Conservation (phyloP, 2,888 invertebrate genomes). For the Athripsodes cinereus region DNA sequence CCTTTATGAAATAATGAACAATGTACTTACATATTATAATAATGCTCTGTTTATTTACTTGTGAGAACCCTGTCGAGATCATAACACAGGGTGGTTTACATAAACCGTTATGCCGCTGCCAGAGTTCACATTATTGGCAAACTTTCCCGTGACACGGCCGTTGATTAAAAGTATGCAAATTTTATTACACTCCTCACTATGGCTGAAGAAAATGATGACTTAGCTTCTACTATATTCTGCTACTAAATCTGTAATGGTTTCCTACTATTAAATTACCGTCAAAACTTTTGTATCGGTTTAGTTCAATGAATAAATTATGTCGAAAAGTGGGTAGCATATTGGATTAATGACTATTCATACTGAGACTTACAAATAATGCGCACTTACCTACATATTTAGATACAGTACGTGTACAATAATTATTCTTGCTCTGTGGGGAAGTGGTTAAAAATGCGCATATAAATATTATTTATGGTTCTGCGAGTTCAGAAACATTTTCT, state of each 20-base stretch:
- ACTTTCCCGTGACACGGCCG: slow-evolving; percentile 54
- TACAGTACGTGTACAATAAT: too few species aligned
- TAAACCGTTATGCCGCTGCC: slow-evolving; percentile 29
- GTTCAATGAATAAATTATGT: slow-evolving; percentile 1
- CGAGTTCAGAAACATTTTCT: too few species aligned
- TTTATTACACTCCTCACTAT: slow-evolving; percentile 42
- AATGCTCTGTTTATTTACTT: not conserved
- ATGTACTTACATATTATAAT: too few species aligned
- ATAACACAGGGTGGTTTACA: slow-evolving; percentile 31
- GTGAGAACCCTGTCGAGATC: slow-evolving; percentile 14
- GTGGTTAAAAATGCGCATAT: too few species aligned
- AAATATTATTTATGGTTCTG: too few species aligned
- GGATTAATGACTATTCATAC: not conserved
- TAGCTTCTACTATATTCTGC: not conserved
- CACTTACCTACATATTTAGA: too few species aligned
- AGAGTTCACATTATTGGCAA: slow-evolving; percentile 47
- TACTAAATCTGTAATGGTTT: slow-evolving; percentile 18
- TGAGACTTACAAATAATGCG: too few species aligned
- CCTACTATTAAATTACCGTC: slow-evolving; percentile 8
- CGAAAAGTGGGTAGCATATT: not conserved
- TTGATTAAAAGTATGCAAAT: slow-evolving; percentile 58
- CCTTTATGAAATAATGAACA: too few species aligned
- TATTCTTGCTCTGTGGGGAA: too few species aligned
- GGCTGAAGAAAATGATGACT: slow-evolving; percentile 27
- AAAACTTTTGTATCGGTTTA: slow-evolving; percentile 9